Percentiles rank a stretch among this genome's conserved stretches.
These are phyloP conservation scores for Notocelia uddmanniana DNA, from an alignment of 2,888 invertebrate species.

Conservation along the genomic window DNA sequence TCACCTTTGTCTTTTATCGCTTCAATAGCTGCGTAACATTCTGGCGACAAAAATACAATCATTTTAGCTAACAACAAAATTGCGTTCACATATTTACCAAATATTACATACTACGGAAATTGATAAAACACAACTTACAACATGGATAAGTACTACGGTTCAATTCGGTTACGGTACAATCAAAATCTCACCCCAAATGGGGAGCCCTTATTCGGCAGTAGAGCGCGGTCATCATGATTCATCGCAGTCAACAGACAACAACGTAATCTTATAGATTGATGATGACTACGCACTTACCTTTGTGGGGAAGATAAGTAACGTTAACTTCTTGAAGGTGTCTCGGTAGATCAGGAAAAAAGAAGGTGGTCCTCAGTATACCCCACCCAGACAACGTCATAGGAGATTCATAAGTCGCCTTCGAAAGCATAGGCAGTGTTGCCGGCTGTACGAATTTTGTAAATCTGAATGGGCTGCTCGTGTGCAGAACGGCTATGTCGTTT, in stretches of 20 bases:
- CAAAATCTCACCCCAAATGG: no score
- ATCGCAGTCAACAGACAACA: no score
- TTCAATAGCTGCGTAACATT: slow-evolving; percentile 75
- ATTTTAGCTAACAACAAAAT: not conserved
- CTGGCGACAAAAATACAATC: slow-evolving; percentile 57
- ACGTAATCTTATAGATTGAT: not conserved
- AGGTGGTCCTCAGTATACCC: slow-evolving; percentile 76
- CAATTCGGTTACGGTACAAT: no score
- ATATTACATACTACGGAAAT: no score
- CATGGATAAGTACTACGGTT: no score
- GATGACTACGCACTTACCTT: slow-evolving; percentile 61
- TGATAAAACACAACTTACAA: no score
- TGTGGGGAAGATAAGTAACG: slow-evolving; percentile 69
- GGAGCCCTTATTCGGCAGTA: not conserved
- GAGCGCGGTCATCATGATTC: not conserved
- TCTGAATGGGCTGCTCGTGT: slow-evolving; percentile 62
- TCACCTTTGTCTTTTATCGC: slow-evolving; percentile 65
- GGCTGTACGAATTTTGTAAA: slow-evolving; percentile 74
- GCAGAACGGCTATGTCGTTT: slow-evolving; percentile 85
- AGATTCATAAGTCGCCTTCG: slow-evolving; percentile 54
- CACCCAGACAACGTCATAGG: slow-evolving; percentile 77
- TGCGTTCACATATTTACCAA: no score
- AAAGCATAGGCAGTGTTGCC: slow-evolving; percentile 72
- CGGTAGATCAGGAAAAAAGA: slow-evolving; percentile 72
- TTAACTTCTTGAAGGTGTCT: slow-evolving; percentile 76